These are phyloP conservation scores for Pandion haliaetus DNA, from an alignment of 2,113 vertebrate species.

Conservation along the genomic window DNA sequence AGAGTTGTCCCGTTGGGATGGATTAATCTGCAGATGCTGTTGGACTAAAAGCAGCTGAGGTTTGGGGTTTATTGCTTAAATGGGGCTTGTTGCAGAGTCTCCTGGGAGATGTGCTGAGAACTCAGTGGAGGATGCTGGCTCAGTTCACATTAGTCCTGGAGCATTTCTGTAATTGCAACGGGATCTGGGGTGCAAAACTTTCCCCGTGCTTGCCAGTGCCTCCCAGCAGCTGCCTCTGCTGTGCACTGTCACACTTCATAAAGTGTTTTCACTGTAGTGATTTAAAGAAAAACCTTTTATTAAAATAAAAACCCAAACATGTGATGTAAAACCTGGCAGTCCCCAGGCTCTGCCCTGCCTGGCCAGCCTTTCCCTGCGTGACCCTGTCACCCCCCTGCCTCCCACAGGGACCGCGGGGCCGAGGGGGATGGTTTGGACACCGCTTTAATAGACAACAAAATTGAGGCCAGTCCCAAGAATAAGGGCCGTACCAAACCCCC, in stretches of 20 bases:
- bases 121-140: background rate
- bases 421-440: background rate
- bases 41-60: background rate
- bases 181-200: background rate
- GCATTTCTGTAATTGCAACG: background rate
- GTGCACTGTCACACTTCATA: accelerated
- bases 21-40: background rate
- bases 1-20: background rate
- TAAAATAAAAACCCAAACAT: no score
- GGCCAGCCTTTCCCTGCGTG: background rate
- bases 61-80: background rate
- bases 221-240: background rate
- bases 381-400: background rate
- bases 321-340: no score
- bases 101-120: background rate
- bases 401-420: accelerated
- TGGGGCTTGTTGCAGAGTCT: background rate
- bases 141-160: accelerated
- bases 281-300: background rate
- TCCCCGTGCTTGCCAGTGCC: background rate
- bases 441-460: accelerated
- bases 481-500: accelerated
- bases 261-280: background rate
- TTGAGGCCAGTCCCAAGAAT: accelerated
- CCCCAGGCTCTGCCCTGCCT: background rate